These are phyloP conservation scores for Parthenolecanium corni DNA, from an alignment of 2,888 invertebrate genomes.

Conservation along the genomic window DNA sequence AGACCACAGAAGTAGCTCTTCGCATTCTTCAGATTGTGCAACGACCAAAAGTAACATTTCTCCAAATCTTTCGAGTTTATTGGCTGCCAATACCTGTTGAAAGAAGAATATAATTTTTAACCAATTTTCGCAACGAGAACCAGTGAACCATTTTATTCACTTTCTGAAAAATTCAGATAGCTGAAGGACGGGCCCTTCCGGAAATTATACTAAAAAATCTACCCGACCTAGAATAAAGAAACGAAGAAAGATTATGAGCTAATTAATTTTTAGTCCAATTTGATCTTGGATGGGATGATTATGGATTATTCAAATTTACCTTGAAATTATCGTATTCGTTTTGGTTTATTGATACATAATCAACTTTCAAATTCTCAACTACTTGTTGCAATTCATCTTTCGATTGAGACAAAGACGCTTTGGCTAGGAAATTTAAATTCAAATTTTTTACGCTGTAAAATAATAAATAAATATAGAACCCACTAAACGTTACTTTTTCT, in stretches of 20 bases:
- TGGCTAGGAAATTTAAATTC: background rate
- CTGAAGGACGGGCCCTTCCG: no score
- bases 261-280: background rate
- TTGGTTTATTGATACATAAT: background rate
- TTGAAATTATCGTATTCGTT: background rate
- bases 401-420: background rate
- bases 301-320: background rate
- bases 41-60: no score
- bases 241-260: no score
- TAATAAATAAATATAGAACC: background rate
- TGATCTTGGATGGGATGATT: background rate
- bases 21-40: no score
- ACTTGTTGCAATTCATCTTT: conserved; percentile 5
- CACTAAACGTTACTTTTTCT: background rate
- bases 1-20: no score
- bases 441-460: conserved; percentile 5
- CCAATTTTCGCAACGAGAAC: no score
- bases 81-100: background rate
- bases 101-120: background rate
- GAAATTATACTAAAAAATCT: no score
- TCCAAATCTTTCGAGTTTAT: no score
- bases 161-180: no score
- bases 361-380: background rate
- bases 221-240: no score
- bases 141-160: no score